phyloP scores from a whole-genome alignment of 2,888 invertebrate species.

The Drosophila paranaensis region DNA sequence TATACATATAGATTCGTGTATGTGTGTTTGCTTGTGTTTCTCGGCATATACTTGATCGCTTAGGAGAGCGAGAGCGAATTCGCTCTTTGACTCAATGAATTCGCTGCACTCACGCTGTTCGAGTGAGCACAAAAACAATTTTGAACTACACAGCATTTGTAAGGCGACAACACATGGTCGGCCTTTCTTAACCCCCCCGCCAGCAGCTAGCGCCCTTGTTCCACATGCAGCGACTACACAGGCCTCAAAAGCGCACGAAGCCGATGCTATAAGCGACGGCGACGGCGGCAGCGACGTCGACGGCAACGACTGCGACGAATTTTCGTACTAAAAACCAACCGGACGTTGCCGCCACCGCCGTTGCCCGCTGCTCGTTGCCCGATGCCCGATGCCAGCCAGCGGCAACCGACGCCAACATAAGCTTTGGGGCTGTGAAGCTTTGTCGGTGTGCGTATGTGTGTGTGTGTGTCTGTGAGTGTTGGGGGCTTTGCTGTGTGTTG shows the following conservation, averaged over 20 bases:
- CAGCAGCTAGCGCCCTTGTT: constrained; percentile 40
- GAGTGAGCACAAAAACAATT: constrained; percentile 36
- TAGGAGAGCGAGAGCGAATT: constrained; percentile 49
- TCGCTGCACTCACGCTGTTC: constrained; percentile 27
- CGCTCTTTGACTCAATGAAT: constrained; percentile 49
- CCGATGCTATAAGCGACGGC: constrained; percentile 55
- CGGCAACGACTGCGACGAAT: constrained; percentile 54
- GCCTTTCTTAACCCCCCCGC: constrained; percentile 48
- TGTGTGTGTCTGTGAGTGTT: constrained; percentile 41
- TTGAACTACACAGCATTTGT: constrained; percentile 56
- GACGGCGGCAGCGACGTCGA: constrained; percentile 28
- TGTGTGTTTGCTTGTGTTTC: constrained; percentile 8
- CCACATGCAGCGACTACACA: constrained; percentile 54
- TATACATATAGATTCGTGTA: constrained; percentile 31
- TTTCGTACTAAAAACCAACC: constrained; percentile 78
- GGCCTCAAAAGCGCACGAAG: constrained; percentile 61
- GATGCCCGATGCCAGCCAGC: constrained; percentile 24
- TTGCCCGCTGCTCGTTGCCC: constrained; percentile 25
- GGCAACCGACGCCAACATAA: constrained; percentile 58
- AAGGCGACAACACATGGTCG: constrained; percentile 64
- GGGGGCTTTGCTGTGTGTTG: constrained; percentile 48
- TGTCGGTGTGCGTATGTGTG: constrained; percentile 39
- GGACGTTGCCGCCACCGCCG: constrained; percentile 73
- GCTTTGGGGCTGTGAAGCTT: constrained; percentile 67
- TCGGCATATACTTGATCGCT: constrained; percentile 39